Base-by-base conservation (phyloP, 2,113 vertebrate species). In the Callospermophilus lateralis region DNA sequence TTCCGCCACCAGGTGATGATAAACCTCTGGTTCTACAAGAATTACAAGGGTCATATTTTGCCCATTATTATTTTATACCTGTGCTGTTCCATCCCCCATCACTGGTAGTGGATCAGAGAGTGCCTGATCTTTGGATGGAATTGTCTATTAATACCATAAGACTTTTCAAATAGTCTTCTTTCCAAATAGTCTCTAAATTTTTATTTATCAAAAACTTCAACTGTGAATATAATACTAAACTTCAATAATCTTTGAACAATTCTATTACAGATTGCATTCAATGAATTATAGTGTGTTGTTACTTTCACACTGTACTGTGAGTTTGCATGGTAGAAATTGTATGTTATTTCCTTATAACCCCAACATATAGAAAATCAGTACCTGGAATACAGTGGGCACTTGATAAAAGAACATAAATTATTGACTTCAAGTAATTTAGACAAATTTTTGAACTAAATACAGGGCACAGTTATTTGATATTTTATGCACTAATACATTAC, bases 351-450 rank as follows among this genome's bases (percentile, higher is more conserved):
- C 93, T 94, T 48, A 53, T 81, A 90, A 95, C 28, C 7, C 68
- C 53, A 96, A 85, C 68, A 93, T 0, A 2, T 20, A 93, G 84
- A 92, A 58, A 91, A 94, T 70, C n/a, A 85, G 51, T 74, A 92
- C 63, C 83, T 97, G 45, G 34, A 78, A 89, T 55, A 84, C 39
- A 89, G 51, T 51, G 79, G 67, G 24, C 67, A 78, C 86, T 89
- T 74, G 70, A 90, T 72, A 91, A 91, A 95, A 93, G 19, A 78
- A 84, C 51, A 89, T 61, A 93, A 91, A 91, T 84, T 85, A 96
- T 83, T 79, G 74, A 92, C 92, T 93, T 20, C 12, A 94, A 96
- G 90, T 95, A 93, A 80, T 96, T 97, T 55, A 77, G 92, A 93
- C 80, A 90, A 97, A 91, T 16, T 77, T 95, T 90, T 76, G 26